A percentile compares a stretch with the other conserved stretches of the same genome.
Evolutionary conservation across 2,113 vertebrate species (phyloP).

Genomic region (Neodontobutis hainanensis): DNA sequence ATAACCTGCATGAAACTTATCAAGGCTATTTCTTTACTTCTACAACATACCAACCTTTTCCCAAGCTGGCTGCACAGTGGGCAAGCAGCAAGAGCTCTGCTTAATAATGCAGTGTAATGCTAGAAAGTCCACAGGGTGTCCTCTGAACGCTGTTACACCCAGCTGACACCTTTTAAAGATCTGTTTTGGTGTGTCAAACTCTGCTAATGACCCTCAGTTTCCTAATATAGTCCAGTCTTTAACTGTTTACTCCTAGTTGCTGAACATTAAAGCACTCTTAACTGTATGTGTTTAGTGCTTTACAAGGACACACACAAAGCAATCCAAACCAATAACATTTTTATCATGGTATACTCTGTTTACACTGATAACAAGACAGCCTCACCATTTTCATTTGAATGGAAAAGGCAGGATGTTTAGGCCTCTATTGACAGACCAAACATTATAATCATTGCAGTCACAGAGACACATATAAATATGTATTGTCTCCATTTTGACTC

Average conservation of each 20-base stretch:
- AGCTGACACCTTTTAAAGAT: conserved; percentile 21
- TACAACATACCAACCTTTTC: conserved; percentile 24
- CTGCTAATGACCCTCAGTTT: neutral
- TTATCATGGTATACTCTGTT: conserved; percentile 11
- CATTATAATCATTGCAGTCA: conserved; percentile 4
- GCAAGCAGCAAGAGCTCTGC: conserved; percentile 45
- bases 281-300: neutral
- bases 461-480: conserved; percentile 15
- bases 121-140: conserved; percentile 42
- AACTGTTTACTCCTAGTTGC: too few relatives aligned
- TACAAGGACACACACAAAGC: neutral
- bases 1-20: neutral
- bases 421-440: conserved; percentile 20
- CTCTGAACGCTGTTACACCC: conserved; percentile 50
- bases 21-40: neutral
- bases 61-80: conserved; percentile 11
- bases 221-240: neutral
- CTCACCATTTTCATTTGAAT: neutral
- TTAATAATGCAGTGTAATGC: conserved; percentile 67
- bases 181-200: neutral
- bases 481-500: neutral
- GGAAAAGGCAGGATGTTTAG: conserved; percentile 7
- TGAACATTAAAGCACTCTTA: too few relatives aligned
- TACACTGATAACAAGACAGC: conserved; percentile 4
- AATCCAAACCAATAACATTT: neutral